Evolutionary conservation across 2,797 vertebrate species (phyloP), one percentile per base, ranked within the genome.

Genomic region (Clarias laeviceps): DNA sequence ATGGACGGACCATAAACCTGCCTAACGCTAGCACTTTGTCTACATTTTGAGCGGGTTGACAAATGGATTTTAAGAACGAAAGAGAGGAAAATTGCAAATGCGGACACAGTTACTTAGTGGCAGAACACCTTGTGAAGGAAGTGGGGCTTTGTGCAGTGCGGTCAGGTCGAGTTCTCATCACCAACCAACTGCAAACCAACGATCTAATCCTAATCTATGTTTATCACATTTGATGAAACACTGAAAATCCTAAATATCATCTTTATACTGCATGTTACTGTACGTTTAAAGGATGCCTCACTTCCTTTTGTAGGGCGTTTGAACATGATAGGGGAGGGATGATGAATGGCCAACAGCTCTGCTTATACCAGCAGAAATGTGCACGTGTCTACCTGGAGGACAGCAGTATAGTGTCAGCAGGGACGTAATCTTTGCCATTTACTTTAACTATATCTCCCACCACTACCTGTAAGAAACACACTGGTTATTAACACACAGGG

Each of bases 381-480:
- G 87, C 92, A 82, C 95, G 94, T 95, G 94, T 95, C 93, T 99
- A 99, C 98, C 98, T 99, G 97, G 97, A 97, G 89, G 97, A 97
- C 90, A 99, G 97, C 94, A 99, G 96, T 94, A 97, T 95, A 96
- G 95, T 95, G 94, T 99, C 98, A 95, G 97, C 97, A 93, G 98
- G 97, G 95, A 99, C 94, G 93, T 95, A 98, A 95, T 99, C 97
- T 95, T 96, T 96, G 96, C 95, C 96, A 96, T 97, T 98, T 96
- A 99, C 94, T 97, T 95, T 97, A 97, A 99, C 93, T 97, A 99
- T 94, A 96, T 99, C 97, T 94, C 97, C 97, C 96, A 97, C 96
- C 94, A 96, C 95, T 96, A 97, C 96, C 98, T 99, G 98, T 94
- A 97, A 96, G 95, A 97, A 93, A 95, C 87, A 97, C 96, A 97